These are phyloP conservation scores for Lepisosteus oculatus DNA, from an alignment of 2,113 vertebrate species.

Conservation along the genomic window DNA sequence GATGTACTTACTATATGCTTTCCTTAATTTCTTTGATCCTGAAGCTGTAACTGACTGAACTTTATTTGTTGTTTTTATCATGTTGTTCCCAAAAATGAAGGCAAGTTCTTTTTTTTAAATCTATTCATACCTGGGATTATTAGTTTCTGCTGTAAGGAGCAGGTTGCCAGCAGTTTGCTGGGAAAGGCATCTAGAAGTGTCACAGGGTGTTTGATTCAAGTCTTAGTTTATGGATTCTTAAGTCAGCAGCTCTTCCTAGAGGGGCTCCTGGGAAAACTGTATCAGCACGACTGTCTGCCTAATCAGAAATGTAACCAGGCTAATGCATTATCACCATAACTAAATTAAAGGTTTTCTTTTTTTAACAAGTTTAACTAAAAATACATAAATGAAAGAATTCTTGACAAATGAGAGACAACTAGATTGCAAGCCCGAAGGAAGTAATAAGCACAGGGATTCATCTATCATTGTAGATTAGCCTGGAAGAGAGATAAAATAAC, in stretches of 20 bases:
- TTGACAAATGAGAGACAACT: constrained; percentile 27
- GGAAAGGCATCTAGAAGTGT: not conserved
- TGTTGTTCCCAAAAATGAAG: no score
- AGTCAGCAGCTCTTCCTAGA: not conserved
- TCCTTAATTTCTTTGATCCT: no score
- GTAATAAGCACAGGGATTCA: constrained; percentile 17
- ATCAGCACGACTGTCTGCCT: not conserved
- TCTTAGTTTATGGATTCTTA: not conserved
- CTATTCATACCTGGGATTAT: not conserved
- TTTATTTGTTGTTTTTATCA: no score
- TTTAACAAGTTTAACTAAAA: constrained; percentile 14
- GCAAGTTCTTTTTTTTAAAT: no score
- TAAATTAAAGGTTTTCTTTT: constrained; percentile 1
- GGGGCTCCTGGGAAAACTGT: not conserved
- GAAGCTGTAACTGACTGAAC: no score
- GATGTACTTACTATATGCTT: no score
- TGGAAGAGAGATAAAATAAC: constrained; percentile 19
- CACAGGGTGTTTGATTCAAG: not conserved
- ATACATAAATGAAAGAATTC: not conserved
- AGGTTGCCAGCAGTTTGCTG: not conserved
- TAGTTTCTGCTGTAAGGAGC: not conserved
- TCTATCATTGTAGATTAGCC: constrained; percentile 28
- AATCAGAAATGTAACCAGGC: not conserved
- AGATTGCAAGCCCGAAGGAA: constrained; percentile 20
- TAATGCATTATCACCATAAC: not conserved